A percentile compares a stretch with the other conserved stretches of the same genome.
Evolutionary conservation across 35 echinoderm and acorn worm genomes (phyloP).

Genomic region (Strongylocentrotus purpuratus): DNA sequence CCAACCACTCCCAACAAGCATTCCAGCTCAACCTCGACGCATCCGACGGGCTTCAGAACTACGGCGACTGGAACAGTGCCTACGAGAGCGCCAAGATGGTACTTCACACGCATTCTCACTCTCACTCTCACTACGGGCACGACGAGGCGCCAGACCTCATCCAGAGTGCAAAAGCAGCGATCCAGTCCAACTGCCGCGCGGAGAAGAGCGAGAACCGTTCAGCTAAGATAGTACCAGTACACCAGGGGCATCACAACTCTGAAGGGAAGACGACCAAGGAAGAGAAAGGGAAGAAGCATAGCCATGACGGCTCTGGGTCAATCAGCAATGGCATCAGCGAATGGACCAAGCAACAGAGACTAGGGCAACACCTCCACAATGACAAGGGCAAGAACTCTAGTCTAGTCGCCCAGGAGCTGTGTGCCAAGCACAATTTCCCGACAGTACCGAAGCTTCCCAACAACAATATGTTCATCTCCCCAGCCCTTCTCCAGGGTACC

Average conservation of each 20-base stretch:
- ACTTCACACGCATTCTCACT: slow-evolving; percentile 55
- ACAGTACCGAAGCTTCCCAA: slow-evolving; percentile 49
- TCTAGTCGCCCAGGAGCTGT: slow-evolving; percentile 42
- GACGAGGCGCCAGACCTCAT: slow-evolving; percentile 81
- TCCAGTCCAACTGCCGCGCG: slow-evolving; percentile 86
- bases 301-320: slow-evolving; percentile 23
- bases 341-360: slow-evolving; percentile 69
- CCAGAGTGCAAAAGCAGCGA: slow-evolving; percentile 81
- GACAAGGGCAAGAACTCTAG: slow-evolving; percentile 54
- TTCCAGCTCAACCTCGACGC: slow-evolving; percentile 64
- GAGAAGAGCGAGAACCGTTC: slow-evolving; percentile 32
- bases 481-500: slow-evolving; percentile 38
- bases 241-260: slow-evolving; percentile 56
- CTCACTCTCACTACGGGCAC: slow-evolving; percentile 56
- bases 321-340: slow-evolving; percentile 34
- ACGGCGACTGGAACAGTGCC: slow-evolving; percentile 79
- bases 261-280: slow-evolving; percentile 57
- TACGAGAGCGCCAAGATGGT: slow-evolving; percentile 93
- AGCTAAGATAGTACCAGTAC: slow-evolving; percentile 33
- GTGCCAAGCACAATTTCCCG: slow-evolving; percentile 63
- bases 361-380: slow-evolving; percentile 75
- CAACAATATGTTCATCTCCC: slow-evolving; percentile 45
- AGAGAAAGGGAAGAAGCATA: slow-evolving; percentile 61
- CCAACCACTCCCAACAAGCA: slow-evolving; percentile 63
- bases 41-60: slow-evolving; percentile 58